Evolutionary conservation across 2,888 invertebrate genomes (phyloP).

Genomic region (Orchesellides sinensis): DNA sequence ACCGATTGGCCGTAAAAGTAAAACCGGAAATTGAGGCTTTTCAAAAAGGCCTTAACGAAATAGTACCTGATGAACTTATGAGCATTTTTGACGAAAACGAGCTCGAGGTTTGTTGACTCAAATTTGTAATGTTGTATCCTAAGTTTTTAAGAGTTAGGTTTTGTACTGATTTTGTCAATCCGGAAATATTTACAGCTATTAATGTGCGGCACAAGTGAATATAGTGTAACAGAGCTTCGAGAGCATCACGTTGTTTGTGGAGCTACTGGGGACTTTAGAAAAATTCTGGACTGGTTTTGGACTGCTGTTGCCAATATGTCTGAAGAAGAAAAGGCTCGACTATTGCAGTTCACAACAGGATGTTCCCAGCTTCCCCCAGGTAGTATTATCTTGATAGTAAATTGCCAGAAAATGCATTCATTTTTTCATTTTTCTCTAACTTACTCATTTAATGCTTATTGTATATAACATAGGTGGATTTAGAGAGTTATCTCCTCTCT

Average conservation of each 20-base stretch:
- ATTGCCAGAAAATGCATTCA: background rate
- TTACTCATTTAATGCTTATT: background rate
- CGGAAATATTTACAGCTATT: constrained; percentile 86
- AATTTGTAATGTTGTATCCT: too few relatives aligned
- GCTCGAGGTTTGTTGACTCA: constrained; percentile 85
- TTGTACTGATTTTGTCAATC: constrained; percentile 71
- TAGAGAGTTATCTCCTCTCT: constrained; percentile 91
- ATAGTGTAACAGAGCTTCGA: constrained; percentile 93
- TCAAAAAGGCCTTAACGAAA: constrained; percentile 91
- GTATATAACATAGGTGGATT: constrained; percentile 83
- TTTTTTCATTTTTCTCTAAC: background rate
- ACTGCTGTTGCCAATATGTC: constrained; percentile 92
- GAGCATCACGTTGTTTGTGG: constrained; percentile 90
- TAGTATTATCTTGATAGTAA: background rate
- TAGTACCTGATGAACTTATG: constrained; percentile 94
- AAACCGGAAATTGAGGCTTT: constrained; percentile 92
- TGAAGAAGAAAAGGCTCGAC: constrained; percentile 93
- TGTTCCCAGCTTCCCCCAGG: constrained; percentile 88
- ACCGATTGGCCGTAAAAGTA: constrained; percentile 88
- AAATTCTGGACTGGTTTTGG: constrained; percentile 94
- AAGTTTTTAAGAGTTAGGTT: too few relatives aligned
- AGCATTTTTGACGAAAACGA: constrained; percentile 98
- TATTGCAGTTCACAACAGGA: constrained; percentile 92
- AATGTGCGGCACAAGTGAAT: constrained; percentile 95
- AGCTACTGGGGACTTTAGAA: constrained; percentile 85